phyloP scores from a whole-genome alignment of 2,888 invertebrate genomes.

The Quadroppia sp. region DNA sequence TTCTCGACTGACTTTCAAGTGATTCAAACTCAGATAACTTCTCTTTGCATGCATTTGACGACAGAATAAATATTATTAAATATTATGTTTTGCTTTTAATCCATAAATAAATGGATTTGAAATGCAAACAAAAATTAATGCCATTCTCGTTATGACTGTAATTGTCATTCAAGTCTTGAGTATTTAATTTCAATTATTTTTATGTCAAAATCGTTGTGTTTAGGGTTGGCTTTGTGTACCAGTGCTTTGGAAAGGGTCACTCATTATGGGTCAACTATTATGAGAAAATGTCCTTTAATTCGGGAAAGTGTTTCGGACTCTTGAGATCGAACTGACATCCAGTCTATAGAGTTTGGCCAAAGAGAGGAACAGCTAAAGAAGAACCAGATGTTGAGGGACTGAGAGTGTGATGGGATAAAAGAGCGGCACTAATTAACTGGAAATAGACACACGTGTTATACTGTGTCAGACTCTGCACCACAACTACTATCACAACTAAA shows the following conservation, averaged over 20 bases:
- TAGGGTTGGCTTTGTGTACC: background rate
- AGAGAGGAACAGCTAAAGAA: background rate
- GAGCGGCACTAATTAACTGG: slow-evolving; percentile 27
- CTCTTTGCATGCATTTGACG: background rate
- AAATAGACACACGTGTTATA: slow-evolving; percentile 29
- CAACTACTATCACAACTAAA: background rate
- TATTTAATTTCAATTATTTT: background rate
- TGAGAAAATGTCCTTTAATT: background rate
- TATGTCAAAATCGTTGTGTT: background rate
- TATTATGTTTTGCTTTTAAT: slow-evolving; percentile 17
- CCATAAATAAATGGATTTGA: slow-evolving; percentile 20
- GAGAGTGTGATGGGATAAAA: slow-evolving; percentile 23
- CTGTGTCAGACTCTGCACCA: background rate
- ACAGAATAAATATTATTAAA: slow-evolving; percentile 28
- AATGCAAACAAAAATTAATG: background rate
- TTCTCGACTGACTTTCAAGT: slow-evolving; percentile 24
- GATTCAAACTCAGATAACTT: slow-evolving; percentile 14
- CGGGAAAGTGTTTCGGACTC: background rate
- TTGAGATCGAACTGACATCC: background rate
- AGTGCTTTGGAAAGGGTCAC: background rate
- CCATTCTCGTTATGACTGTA: background rate
- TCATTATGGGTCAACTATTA: background rate
- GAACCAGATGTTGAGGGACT: slow-evolving; percentile 15
- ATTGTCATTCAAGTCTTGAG: background rate
- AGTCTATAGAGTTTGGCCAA: background rate